Evolutionary conservation across 2,888 invertebrate genomes (phyloP), one percentile per base, ranked within the genome.

Genomic region (Apodemia hepburni): DNA sequence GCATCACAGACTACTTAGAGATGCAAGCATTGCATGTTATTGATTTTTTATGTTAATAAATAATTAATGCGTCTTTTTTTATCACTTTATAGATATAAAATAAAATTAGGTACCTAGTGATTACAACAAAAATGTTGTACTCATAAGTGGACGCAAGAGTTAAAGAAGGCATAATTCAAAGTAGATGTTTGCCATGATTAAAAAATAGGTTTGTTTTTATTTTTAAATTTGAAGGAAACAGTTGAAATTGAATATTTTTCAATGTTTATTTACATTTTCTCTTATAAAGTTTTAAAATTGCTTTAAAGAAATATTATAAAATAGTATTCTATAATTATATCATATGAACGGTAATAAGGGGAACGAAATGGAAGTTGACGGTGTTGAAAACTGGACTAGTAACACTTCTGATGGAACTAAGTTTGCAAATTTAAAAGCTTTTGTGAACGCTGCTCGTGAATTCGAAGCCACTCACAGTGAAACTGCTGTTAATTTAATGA

Each of bases 381-480:
- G 80, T 58, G 76, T 72, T 3, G 89, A 89, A 67, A 80, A 69
- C 72, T 73, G 73, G 72, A 78, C 71, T 61, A 77, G 70, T 68
- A 88, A 80, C 70, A 67, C 76, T 63, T 70, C 78, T 6, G 90
- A 90, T 62, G 79, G 77, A 64, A 82, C 85, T 65, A 92, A 91
- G 70, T 91, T 87, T 76, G 71, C 75, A 15, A 81, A 91, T 73
- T 82, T 93, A 75, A 93, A 93, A 74, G 86, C 89, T 61, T 93
- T 93, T 75, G 92, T 93, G 62, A 85, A 79, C 69, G 87, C 87
- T 63, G 92, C 92, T 7, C 83, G 89, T 64, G 92, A 93, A 72
- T 93, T 92, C 73, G 86, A 91, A 70, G 85, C 87, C 61, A 90
- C 90, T 45, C 92, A 91, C 66, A 90, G 91, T 69, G 93, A 93